Base-by-base conservation (phyloP, 2,797 vertebrate genomes). In the Pseudochaenichthys georgianus region DNA sequence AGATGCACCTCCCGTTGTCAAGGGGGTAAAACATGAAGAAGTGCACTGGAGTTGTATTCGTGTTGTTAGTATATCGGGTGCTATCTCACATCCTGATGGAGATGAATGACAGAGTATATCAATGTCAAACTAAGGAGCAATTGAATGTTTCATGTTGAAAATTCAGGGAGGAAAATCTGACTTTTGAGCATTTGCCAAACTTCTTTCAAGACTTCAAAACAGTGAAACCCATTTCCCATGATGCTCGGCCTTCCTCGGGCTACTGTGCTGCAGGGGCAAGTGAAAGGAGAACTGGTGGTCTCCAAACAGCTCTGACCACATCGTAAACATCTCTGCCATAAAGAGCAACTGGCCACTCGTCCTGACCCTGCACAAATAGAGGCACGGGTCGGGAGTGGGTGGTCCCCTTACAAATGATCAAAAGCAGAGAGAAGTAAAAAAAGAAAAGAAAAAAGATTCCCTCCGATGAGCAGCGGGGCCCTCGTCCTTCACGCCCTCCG, bases 261-360 rank as follows among this genome's bases (percentile, higher is more conserved):
- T 57, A 88, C 89, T 85, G 84, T 87, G 79, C 85, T 76, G 76
- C 79, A 77, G 88, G 82, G 88, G 87, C 83, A 86, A 93, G 90
- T 92, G 92, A 94, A 94, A 93, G 93, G 90, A 90, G 85, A 89
- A 93, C 76, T 94, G 93, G 91, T 93, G 94, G 93, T 93, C 94
- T 88, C 80, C 86, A 84, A 93, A 94, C 94, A 95, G 94, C 94
- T 95, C 89, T 91, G 89, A 94, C 92, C 88, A 91, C 93, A 93
- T 95, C 93, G 94, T 95, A 95, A 95, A 95, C 91, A 89, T 92
- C 89, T 88, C 89, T 41, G 77, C 90, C 91, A 92, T 94, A 92
- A 95, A 95, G 89, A 94, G 87, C 95, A 95, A 95, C 95, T 95
- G 95, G 94, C 86, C 91, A 91, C 91, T 93, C 90, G 83, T 90